These are phyloP conservation scores for Drosophila arawakana DNA, from an alignment of 1,140 invertebrate species.

Conservation along the genomic window DNA sequence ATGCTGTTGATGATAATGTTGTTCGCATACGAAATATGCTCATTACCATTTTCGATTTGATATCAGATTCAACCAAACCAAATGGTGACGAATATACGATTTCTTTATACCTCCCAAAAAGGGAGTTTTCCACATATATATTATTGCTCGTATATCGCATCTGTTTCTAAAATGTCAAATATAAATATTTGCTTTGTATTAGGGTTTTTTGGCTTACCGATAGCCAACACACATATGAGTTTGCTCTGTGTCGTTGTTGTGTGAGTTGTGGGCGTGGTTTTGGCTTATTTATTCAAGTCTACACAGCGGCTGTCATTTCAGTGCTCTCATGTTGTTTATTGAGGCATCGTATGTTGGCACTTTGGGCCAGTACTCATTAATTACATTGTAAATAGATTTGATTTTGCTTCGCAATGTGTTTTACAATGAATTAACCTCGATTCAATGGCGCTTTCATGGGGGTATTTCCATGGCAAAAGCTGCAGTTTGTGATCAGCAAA, in stretches of 20 bases:
- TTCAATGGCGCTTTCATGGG: neutral
- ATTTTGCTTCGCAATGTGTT: slow-evolving; percentile 20
- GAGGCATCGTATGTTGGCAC: slow-evolving; percentile 45
- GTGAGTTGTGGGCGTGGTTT: slow-evolving; percentile 36
- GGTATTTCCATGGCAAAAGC: neutral
- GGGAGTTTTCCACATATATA: slow-evolving; percentile 1
- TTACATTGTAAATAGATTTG: slow-evolving; percentile 72
- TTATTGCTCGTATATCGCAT: slow-evolving; percentile 34
- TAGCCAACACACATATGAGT: slow-evolving; percentile 46
- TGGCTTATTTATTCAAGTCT: slow-evolving; percentile 42
- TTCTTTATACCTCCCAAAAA: slow-evolving; percentile 17
- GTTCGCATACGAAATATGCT: slow-evolving; percentile 23
- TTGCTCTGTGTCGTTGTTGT: neutral
- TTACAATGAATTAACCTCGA: slow-evolving; percentile 13
- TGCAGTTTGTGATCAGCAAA: neutral
- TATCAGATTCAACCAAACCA: slow-evolving; percentile 40
- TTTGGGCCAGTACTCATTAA: slow-evolving; percentile 56
- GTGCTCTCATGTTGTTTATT: slow-evolving; percentile 29
- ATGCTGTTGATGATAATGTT: slow-evolving; percentile 1
- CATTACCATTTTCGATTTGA: slow-evolving; percentile 67
- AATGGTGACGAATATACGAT: slow-evolving; percentile 52
- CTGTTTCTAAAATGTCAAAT: slow-evolving; percentile 70
- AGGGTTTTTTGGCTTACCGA: slow-evolving; percentile 53
- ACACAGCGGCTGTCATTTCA: slow-evolving; percentile 22
- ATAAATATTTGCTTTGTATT: slow-evolving; percentile 68